Evolutionary conservation across 1,140 invertebrate genomes (phyloP).

Genomic region (Diachasma alloeum): DNA sequence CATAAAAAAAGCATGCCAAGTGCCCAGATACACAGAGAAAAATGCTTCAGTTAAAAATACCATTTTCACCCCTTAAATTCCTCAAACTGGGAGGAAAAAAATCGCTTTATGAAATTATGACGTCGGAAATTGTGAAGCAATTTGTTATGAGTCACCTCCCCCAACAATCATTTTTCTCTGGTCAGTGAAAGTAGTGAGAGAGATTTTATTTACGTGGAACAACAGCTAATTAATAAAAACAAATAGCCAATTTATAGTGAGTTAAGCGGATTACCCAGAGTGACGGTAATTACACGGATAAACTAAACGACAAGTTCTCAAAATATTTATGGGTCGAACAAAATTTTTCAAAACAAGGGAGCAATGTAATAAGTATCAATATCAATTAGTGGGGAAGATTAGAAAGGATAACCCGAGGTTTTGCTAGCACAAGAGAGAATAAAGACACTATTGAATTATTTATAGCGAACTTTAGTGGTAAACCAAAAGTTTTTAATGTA

Average conservation of each 20-base stretch:
- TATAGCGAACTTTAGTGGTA: not conserved
- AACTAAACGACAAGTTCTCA: not conserved
- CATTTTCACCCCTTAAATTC: not conserved
- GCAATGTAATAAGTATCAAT: not conserved
- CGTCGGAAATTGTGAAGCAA: too few species aligned
- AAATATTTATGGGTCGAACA: not conserved
- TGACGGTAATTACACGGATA: not conserved
- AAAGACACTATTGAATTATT: not conserved
- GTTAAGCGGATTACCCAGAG: not conserved
- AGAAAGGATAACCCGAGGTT: not conserved
- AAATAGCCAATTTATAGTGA: not conserved
- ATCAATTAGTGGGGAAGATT: not conserved
- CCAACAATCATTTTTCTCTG: not conserved
- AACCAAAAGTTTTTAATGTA: not conserved
- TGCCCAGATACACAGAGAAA: constrained; percentile 37
- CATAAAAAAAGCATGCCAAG: constrained; percentile 48
- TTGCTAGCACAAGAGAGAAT: not conserved
- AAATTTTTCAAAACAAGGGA: not conserved
- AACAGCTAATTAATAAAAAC: constrained; percentile 1
- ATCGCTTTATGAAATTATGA: not conserved
- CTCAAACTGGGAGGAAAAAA: not conserved
- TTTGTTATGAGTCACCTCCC: too few species aligned
- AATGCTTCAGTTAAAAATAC: not conserved
- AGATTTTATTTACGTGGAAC: not conserved
- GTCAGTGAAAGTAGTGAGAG: not conserved